Conservation (phyloP, 92 coral and sea anemone species). For the Phenganax marumi region DNA sequence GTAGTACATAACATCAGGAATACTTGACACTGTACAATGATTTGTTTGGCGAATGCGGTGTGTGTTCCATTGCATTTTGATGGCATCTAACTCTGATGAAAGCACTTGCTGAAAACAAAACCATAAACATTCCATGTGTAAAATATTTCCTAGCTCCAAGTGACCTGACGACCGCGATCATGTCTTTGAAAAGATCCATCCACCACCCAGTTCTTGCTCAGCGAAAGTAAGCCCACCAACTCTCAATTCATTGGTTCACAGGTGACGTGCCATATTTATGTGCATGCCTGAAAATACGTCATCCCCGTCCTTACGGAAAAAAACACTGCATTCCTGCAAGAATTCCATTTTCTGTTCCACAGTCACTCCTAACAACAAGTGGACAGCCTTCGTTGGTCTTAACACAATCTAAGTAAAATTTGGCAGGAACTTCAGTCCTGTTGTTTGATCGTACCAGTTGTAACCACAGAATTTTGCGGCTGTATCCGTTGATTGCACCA, state of each 20-base stretch:
- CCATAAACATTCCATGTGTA: too few relatives aligned
- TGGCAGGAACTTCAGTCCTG: neutral
- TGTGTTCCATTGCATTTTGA: constrained; percentile 28
- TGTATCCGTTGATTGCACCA: constrained; percentile 12
- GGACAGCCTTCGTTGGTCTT: neutral
- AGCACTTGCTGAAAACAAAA: neutral
- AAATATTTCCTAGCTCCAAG: too few relatives aligned
- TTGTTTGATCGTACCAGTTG: neutral
- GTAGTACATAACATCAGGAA: constrained; percentile 57
- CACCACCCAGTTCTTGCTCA: constrained; percentile 8
- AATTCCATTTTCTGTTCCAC: constrained; percentile 78
- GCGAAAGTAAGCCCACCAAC: constrained; percentile 21
- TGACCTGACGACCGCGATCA: too few relatives aligned
- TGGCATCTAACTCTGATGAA: neutral
- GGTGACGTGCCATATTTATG: constrained; percentile 13
- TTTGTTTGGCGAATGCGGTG: constrained; percentile 25
- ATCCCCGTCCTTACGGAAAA: neutral
- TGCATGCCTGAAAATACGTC: neutral
- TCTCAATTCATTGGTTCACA: constrained; percentile 16
- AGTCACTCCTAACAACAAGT: constrained; percentile 67
- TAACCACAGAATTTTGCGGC: neutral
- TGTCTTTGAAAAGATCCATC: constrained; percentile 27
- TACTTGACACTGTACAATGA: constrained; percentile 54
- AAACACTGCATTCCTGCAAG: constrained; percentile 29
- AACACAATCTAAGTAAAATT: neutral